phyloP scores from a whole-genome alignment of 2,113 vertebrate species.

The Heterochromis multidens region DNA sequence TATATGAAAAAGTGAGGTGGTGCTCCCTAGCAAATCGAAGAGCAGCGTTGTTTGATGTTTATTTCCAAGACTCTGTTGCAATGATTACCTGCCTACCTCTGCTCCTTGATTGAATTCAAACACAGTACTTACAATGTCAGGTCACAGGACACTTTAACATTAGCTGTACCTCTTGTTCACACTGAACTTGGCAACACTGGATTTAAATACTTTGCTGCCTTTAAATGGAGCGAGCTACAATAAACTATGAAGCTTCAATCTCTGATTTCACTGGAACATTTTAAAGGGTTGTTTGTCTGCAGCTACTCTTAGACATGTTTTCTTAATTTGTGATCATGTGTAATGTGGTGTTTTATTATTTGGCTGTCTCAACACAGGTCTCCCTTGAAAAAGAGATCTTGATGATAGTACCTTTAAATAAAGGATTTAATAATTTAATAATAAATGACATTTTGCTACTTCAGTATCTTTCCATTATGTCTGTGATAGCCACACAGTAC shows the following conservation, averaged over 20 bases:
- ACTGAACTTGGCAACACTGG: neutral
- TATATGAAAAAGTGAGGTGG: neutral
- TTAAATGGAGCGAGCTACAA: neutral
- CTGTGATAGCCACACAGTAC: neutral
- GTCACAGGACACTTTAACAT: neutral
- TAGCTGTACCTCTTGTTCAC: neutral
- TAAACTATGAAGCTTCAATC: neutral
- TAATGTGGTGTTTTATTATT: neutral
- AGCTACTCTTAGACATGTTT: neutral
- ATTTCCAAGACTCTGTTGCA: neutral
- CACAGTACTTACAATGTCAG: neutral
- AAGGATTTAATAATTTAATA: neutral
- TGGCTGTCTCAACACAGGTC: neutral
- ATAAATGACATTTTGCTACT: neutral
- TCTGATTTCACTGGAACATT: neutral
- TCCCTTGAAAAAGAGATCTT: too few species aligned
- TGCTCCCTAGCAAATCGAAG: neutral
- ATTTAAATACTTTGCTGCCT: neutral
- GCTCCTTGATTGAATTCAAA: neutral
- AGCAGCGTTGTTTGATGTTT: neutral
- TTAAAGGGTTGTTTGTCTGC: neutral
- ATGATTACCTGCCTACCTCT: neutral
- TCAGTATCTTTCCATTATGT: neutral
- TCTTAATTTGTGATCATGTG: neutral
- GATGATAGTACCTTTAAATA: neutral